Evolutionary conservation across 2,888 invertebrate genomes (phyloP), one percentile per base, ranked within the genome.

Genomic region (Macaria liturata): DNA sequence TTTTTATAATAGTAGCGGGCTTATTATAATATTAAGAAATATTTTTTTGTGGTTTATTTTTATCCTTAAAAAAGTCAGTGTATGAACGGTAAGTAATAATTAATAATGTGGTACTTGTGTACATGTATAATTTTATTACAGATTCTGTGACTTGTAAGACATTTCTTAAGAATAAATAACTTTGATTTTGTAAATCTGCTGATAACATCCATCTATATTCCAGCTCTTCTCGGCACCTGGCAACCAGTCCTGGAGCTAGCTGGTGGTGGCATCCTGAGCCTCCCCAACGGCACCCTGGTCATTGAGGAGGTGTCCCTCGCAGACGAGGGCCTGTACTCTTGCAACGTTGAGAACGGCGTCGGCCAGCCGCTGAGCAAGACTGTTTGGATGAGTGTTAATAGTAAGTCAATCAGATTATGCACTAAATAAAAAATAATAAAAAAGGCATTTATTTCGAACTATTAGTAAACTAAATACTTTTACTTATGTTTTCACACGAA

Each of bases 341-440:
- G 92, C 63, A 91, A 91, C 44, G 90, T 92, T 4, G 92, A 92
- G 64, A 92, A 92, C 50, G 92, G 92, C 3, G 91, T 92, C 0
- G 92, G 92, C 0, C 88, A 89, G 43, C 91, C 92, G 0, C 67
- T 92, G 0, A 92, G 90, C 75, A 92, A 91, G 66, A 91, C 89
- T 57, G 79, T 92, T 0, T 92, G 89, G 89, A 91, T 92, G 84
- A 90, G 86, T 69, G 91, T 92, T 4, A 92, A 92, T 54, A 91
- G 92, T 92, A 62, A 83, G 89, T 83, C 34, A 83, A 88, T 83
- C 34, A 37, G 34, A 20, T 20, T 37, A 37, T 6, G 4, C 4
- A 37, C 34, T 37, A 37, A 37, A 7, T 7, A 4, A 34, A 4
- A 4, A 34, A 8, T 32, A 43, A n/a, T 45, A 3, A 30, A 0